A percentile compares a stretch with the other conserved stretches of the same genome.
Conservation (phyloP, 2,113 vertebrate genomes). For the Zootoca vivipara region DNA sequence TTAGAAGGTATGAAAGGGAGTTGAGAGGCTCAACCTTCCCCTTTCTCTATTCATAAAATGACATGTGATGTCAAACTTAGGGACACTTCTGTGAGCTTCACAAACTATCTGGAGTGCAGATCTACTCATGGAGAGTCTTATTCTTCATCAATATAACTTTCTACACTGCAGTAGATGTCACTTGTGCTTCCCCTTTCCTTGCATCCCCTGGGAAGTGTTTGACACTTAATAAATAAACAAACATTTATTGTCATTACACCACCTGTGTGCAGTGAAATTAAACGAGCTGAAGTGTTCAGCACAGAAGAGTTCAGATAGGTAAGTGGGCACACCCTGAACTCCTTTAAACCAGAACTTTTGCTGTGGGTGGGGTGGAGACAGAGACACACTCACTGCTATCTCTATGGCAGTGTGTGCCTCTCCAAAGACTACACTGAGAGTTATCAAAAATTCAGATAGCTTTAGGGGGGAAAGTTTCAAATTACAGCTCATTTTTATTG, state of each 20-base stretch:
- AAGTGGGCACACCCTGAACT: neutral
- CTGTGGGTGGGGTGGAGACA: too few relatives aligned
- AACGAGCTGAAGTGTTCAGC: neutral
- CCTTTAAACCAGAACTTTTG: neutral
- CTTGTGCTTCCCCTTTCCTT: neutral
- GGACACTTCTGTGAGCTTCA: too few relatives aligned
- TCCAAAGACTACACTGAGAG: neutral
- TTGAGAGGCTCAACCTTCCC: too few relatives aligned
- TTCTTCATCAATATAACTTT: neutral
- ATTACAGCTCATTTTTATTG: slow-evolving; percentile 13
- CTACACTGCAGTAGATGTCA: neutral
- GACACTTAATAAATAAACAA: too few relatives aligned
- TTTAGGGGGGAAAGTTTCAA: neutral
- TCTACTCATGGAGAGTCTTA: neutral
- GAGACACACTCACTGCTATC: neutral
- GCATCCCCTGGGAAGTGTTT: neutral
- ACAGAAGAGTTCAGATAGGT: neutral
- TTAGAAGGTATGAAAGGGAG: too few relatives aligned
- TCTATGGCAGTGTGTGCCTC: neutral
- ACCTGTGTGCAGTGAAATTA: too few relatives aligned
- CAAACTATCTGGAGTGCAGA: too few relatives aligned
- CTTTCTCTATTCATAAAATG: too few relatives aligned
- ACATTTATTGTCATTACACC: too few relatives aligned
- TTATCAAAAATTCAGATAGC: neutral
- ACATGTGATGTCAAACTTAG: too few relatives aligned